Evolutionary conservation across 2,113 vertebrate species (phyloP), one percentile per base, ranked within the genome.

Genomic region (Cyanocitta stelleri): DNA sequence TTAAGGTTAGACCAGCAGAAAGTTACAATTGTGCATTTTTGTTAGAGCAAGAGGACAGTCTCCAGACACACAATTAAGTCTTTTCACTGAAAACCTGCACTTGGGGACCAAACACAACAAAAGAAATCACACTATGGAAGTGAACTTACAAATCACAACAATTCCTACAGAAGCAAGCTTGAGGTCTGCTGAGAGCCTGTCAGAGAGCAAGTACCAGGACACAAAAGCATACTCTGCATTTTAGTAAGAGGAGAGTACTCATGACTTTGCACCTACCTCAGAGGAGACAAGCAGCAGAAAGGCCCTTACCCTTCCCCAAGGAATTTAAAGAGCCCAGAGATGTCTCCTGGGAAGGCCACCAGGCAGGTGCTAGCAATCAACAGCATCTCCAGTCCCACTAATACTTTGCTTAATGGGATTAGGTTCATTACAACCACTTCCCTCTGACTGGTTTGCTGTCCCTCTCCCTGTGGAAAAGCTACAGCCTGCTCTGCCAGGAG

Each of bases 271-370:
- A 62, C 46, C 26, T 72, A 46, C 32, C 29, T 61, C 35, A 44
- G 11, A 64, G 2, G 2, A 6, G 23, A 6, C 3, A 41, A 32
- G 2, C 7, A 73, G 10, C 5, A 79, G 2, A 7, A 61, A 44
- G 2, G 1, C 6, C 7, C 3, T 8, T 30, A 0, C 8, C 3
- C 7, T 74, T 56, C 11, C 10, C 7, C 19, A 54, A 26, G 33
- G 44, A 66, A 44, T 62, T 83, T 35, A 35, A 79, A 43, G 21
- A 61, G 6, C 35, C 32, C 69, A 11, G 33, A 75, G 32, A 5
- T 58, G 17, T 33, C 13, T 93, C 11, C 63, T 87, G 35, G 71
- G 39, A 92, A 56, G 26, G 33, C 15, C 49, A 51, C 16, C 11
- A 39, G 22, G 32, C 71, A 75, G 46, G 49, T 76, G 37, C 3